Conservation (phyloP, 2,113 vertebrate genomes). For the Hemichromis elongatus region DNA sequence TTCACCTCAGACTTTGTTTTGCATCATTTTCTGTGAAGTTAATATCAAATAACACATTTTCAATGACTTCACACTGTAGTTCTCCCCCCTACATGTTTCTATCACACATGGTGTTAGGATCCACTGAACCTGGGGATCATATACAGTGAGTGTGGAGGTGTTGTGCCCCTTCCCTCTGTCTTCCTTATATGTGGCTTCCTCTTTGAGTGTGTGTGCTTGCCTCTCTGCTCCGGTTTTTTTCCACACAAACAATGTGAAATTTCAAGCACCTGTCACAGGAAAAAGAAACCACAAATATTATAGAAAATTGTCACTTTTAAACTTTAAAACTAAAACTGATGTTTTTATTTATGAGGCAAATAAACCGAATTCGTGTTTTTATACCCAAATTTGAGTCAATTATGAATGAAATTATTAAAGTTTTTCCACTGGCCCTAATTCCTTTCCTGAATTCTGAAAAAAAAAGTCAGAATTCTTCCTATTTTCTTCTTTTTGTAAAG, state of each 20-base stretch:
- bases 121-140: neutral
- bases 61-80: neutral
- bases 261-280: rapidly evolving
- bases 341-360: neutral
- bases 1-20: neutral
- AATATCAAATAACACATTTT: neutral
- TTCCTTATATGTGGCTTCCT: neutral
- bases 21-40: neutral
- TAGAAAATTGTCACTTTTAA: neutral
- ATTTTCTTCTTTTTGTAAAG: neutral
- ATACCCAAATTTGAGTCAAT: neutral
- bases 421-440: too few relatives aligned
- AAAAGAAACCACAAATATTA: neutral
- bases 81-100: neutral
- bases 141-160: neutral
- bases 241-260: neutral
- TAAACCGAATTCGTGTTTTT: neutral
- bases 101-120: neutral
- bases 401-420: too few relatives aligned
- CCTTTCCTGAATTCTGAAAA: neutral
- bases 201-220: rapidly evolving
- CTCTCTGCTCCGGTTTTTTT: neutral
- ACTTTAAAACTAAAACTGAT: neutral
- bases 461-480: neutral
- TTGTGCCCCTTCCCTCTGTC: neutral